A percentile compares a stretch with the other conserved stretches of the same genome.
phyloP scores from a whole-genome alignment of 2,888 invertebrate genomes.

The Agrochola circellaris region DNA sequence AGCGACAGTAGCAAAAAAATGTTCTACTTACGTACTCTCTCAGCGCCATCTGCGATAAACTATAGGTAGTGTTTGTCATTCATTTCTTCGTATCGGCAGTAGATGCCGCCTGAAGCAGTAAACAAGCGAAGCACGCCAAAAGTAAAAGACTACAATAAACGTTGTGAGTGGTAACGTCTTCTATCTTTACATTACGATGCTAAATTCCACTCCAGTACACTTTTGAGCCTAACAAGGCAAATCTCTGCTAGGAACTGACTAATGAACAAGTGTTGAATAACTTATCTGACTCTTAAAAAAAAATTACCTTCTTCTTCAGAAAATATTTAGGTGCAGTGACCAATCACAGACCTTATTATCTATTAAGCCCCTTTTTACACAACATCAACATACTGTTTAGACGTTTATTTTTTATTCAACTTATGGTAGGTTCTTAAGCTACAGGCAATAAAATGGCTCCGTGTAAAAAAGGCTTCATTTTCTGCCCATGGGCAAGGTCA shows the following conservation, averaged over 20 bases:
- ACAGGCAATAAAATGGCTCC: not conserved
- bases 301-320: not conserved
- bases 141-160: not conserved
- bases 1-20: conserved; percentile 16
- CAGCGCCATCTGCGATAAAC: conserved; percentile 52
- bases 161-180: not conserved
- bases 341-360: not conserved
- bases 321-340: not conserved
- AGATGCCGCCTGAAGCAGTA: conserved; percentile 43
- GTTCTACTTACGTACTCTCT: not conserved
- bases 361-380: not conserved
- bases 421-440: not conserved
- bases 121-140: conserved; percentile 13
- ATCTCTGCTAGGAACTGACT: not conserved
- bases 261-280: not conserved
- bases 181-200: too few relatives aligned
- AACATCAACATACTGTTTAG: not conserved
- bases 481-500: conserved; percentile 4
- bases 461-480: not conserved
- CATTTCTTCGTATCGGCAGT: conserved; percentile 15
- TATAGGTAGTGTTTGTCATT: conserved; percentile 10
- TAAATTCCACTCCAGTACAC: not conserved
- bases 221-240: not conserved
- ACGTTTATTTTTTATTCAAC: not conserved
- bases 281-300: not conserved